These are phyloP conservation scores for Lysiphlebus fabarum DNA, from an alignment of 1,140 invertebrate genomes.

Conservation along the genomic window DNA sequence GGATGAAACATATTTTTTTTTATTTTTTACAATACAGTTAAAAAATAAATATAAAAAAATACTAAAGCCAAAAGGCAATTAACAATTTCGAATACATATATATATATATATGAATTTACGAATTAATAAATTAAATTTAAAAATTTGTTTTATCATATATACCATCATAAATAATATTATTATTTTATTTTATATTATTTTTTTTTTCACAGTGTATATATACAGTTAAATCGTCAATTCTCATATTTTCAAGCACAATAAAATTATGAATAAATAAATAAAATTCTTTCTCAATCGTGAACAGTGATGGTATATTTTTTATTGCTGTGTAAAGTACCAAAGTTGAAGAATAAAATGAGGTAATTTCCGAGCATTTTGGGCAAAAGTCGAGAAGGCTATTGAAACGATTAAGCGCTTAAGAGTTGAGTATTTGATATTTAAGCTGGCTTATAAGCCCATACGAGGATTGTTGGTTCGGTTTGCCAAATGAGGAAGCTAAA, in stretches of 20 bases:
- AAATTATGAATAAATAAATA: not conserved
- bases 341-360: too few relatives aligned
- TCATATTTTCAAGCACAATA: too few relatives aligned
- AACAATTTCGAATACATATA: too few relatives aligned
- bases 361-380: constrained; percentile 9
- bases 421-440: constrained; percentile 33
- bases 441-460: constrained; percentile 32
- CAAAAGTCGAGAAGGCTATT: constrained; percentile 15
- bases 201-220: not conserved
- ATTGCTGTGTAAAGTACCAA: too few relatives aligned
- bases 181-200: not conserved
- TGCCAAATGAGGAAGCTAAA: not conserved
- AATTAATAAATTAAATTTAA: too few relatives aligned
- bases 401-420: constrained; percentile 39
- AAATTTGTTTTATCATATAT: too few relatives aligned
- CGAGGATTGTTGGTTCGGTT: constrained; percentile 7
- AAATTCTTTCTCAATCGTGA: not conserved
- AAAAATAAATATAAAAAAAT: too few relatives aligned
- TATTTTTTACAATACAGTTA: too few relatives aligned
- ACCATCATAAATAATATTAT: not conserved
- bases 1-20: not conserved
- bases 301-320: too few relatives aligned
- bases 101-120: too few relatives aligned
- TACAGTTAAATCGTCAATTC: too few relatives aligned
- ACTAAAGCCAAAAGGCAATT: too few relatives aligned